A percentile compares a stretch with the other conserved stretches of the same genome.
Evolutionary conservation across 23 tunicate genomes (phyloP).

Genomic region (Halocynthia aurantium): DNA sequence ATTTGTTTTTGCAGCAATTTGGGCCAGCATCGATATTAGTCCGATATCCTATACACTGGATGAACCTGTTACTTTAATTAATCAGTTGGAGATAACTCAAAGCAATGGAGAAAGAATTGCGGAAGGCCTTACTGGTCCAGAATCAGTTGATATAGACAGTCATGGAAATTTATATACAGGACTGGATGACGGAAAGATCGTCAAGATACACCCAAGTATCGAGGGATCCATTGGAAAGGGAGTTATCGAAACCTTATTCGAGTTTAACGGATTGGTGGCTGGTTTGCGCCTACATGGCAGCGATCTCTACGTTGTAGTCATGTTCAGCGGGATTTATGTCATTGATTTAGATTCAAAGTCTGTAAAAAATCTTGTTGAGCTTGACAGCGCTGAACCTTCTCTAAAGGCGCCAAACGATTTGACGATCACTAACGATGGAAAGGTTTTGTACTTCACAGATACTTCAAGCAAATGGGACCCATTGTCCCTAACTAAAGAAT

Average conservation of each 20-base stretch:
- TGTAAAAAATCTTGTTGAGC: slow-evolving; percentile 11
- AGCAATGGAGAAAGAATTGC: too few species aligned
- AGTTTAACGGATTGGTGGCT: too few species aligned
- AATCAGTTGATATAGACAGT: slow-evolving; percentile 15
- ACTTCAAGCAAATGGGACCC: slow-evolving; percentile 4
- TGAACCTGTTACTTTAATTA: too few species aligned
- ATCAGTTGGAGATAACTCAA: too few species aligned
- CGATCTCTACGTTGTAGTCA: slow-evolving; percentile 6
- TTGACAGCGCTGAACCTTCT: not conserved
- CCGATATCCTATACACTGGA: too few species aligned
- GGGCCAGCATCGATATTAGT: too few species aligned
- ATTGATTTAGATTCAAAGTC: not conserved
- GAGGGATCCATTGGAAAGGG: slow-evolving; percentile 13
- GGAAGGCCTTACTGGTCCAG: slow-evolving; percentile 9
- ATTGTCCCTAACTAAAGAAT: not conserved
- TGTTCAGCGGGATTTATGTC: not conserved
- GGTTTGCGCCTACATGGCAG: slow-evolving; percentile 1
- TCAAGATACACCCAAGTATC: slow-evolving; percentile 3
- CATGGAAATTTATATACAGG: slow-evolving; percentile 19
- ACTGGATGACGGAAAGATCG: slow-evolving; percentile 19
- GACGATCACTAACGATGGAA: slow-evolving; percentile 7
- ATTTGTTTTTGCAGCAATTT: too few species aligned
- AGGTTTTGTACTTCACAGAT: slow-evolving; percentile 11
- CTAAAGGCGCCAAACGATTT: slow-evolving; percentile 9
- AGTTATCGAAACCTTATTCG: not conserved